Conservation (phyloP, 2,113 vertebrate species). For the Sciurus niger region DNA sequence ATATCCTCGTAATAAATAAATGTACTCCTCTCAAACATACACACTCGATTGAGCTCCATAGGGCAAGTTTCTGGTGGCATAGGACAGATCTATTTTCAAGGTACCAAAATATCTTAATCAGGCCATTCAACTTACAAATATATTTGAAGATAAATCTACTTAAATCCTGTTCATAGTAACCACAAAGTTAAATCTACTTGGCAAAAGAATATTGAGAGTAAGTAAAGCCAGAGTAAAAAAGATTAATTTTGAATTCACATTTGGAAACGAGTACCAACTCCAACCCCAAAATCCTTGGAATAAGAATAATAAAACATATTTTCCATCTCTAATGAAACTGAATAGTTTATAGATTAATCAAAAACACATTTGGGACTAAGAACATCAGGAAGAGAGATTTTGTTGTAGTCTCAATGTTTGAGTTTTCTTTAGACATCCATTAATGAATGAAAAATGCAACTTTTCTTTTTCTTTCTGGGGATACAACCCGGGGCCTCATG, state of each 20-base stretch:
- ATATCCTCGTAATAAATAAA: conserved; percentile 8
- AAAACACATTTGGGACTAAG: conserved; percentile 75
- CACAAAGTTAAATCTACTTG: conserved; percentile 76
- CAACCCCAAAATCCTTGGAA: conserved; percentile 51
- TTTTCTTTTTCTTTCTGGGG: neutral
- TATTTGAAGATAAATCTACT: conserved; percentile 72
- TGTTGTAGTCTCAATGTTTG: neutral
- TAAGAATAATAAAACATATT: conserved; percentile 69
- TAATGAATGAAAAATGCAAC: conserved; percentile 42
- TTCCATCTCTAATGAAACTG: conserved; percentile 68
- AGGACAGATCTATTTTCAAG: conserved; percentile 65
- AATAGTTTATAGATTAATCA: conserved; percentile 71
- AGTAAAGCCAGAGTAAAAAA: conserved; percentile 77
- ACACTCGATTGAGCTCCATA: neutral
- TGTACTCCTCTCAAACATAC: neutral
- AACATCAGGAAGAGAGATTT: conserved; percentile 75
- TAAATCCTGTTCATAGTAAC: conserved; percentile 79
- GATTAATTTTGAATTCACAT: conserved; percentile 70
- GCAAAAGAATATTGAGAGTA: conserved; percentile 73
- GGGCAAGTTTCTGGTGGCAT: neutral
- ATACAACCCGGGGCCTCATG: neutral
- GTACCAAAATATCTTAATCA: conserved; percentile 75
- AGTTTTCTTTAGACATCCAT: conserved; percentile 45
- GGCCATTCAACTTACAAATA: conserved; percentile 67
- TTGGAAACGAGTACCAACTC: conserved; percentile 69